A percentile compares a stretch with the other conserved stretches of the same genome.
phyloP scores from a whole-genome alignment of 2,113 vertebrate genomes.

The Zapus hudsonius region DNA sequence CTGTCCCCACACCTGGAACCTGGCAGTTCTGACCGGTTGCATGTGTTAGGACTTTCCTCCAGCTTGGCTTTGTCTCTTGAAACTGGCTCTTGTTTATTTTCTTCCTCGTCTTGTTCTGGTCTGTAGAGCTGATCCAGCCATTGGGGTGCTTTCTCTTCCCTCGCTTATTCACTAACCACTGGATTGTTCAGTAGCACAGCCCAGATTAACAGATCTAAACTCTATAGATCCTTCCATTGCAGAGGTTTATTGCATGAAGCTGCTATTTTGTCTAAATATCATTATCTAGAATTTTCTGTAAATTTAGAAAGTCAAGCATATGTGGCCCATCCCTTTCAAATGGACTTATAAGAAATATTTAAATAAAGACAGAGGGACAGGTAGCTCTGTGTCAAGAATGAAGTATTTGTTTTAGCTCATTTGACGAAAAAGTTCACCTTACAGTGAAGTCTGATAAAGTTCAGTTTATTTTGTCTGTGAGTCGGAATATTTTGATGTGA shows the following conservation, averaged over 20 bases:
- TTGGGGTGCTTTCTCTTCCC: not conserved
- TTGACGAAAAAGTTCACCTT: not conserved
- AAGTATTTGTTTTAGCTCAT: not conserved
- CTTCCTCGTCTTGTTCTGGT: not conserved
- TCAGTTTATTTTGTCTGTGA: not conserved
- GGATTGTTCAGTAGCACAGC: not conserved
- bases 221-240: not conserved
- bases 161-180: too few relatives aligned
- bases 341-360: not conserved
- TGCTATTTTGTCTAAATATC: not conserved
- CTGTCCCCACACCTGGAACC: not conserved
- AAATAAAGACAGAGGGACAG: not conserved
- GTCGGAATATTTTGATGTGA: not conserved
- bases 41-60: not conserved
- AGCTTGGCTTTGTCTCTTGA: not conserved
- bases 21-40: not conserved
- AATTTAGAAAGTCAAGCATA: not conserved
- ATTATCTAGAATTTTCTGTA: constrained; percentile 31
- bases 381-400: not conserved
- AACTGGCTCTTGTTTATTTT: not conserved
- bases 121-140: not conserved
- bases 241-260: not conserved
- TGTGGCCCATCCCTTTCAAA: not conserved
- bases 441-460: not conserved
- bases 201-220: fast-evolving